Evolutionary conservation across 1,140 invertebrate species (phyloP), one percentile per base, ranked within the genome.

Genomic region (Cydia pomonella): DNA sequence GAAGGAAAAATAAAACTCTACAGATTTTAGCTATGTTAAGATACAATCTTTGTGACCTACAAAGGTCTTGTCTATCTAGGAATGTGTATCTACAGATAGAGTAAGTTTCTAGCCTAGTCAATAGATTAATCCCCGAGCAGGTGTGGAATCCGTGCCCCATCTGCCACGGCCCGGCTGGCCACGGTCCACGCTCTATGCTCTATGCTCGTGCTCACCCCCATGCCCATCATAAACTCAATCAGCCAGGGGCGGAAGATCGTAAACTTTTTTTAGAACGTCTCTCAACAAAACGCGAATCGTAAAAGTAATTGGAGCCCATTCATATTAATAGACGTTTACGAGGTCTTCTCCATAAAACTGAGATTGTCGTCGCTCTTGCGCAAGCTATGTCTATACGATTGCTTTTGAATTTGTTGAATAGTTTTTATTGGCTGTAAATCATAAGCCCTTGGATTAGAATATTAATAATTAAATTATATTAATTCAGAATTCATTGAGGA

Each of bases 291-390:
- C 87, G 91, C 89, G 85, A 89, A 89, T 90, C 88, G 82, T 93
- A 93, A 93, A 93, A 88, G 85, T 92, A 93, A 93, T 93, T 93
- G 92, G 87, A 87, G 84, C 84, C 89, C 87, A 92, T 93, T 93
- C 90, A 93, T 93, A 92, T 93, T 93, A 93, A 93, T 92, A 90
- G 92, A 93, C 90, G 85, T 92, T 93, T 93, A 93, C 87, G 89
- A 91, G 82, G 80, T 83, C 86, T 88, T 80, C 75, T 79, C 89
- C 85, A 92, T 93, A 93, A 93, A 93, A 92, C 87, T 82, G 90
- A 91, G 89, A 92, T 93, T 93, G 89, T 91, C 88, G 86, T 90
- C 90, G 84, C 83, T 77, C 77, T 91, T 90, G 84, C 82, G 83
- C 81, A 89, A 88, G 79, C 74, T 81, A 77, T 80, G 78, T 78